A percentile compares a stretch with the other conserved stretches of the same genome.
These are phyloP conservation scores for Acrobeloides nanus DNA, from an alignment of 2,888 invertebrate genomes.

Conservation along the genomic window DNA sequence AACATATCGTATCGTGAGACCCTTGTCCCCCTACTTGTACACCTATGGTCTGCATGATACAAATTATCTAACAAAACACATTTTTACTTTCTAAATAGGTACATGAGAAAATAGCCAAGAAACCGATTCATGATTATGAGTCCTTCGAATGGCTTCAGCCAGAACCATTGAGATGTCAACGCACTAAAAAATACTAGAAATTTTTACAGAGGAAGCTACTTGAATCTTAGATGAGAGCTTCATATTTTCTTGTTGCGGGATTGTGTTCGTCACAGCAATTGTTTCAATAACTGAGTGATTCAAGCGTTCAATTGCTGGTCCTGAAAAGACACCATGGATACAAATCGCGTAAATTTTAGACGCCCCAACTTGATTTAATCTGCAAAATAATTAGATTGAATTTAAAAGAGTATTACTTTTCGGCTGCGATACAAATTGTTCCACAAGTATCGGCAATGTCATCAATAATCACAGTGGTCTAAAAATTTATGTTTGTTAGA, in stretches of 20 bases:
- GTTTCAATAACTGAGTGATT: conserved; percentile 87
- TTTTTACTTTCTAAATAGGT: conserved; percentile 65
- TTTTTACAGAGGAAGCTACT: conserved; percentile 87
- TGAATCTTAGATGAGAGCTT: conserved; percentile 81
- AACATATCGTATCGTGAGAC: too few species aligned
- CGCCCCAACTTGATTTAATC: too few species aligned
- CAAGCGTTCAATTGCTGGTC: conserved; percentile 84
- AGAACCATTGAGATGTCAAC: conserved; percentile 99
- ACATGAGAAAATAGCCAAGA: conserved; percentile 96
- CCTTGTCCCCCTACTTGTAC: too few species aligned
- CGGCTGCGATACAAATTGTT: conserved; percentile 86
- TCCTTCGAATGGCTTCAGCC: conserved; percentile 93
- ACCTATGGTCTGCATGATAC: too few species aligned
- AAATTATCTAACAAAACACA: too few species aligned
- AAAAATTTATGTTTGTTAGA: too few species aligned
- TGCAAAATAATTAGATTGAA: too few species aligned
- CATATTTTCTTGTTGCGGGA: conserved; percentile 89
- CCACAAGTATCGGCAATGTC: conserved; percentile 93
- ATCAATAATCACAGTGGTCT: conserved; percentile 78
- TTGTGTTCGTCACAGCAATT: conserved; percentile 89
- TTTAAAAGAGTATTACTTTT: too few species aligned
- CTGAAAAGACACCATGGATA: conserved; percentile 90
- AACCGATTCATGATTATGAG: conserved; percentile 98
- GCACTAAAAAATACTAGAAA: conserved; percentile 76
- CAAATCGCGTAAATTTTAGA: conserved; percentile 81